Conservation (phyloP, 1,140 invertebrate genomes). For the Solenopsis fugax region DNA sequence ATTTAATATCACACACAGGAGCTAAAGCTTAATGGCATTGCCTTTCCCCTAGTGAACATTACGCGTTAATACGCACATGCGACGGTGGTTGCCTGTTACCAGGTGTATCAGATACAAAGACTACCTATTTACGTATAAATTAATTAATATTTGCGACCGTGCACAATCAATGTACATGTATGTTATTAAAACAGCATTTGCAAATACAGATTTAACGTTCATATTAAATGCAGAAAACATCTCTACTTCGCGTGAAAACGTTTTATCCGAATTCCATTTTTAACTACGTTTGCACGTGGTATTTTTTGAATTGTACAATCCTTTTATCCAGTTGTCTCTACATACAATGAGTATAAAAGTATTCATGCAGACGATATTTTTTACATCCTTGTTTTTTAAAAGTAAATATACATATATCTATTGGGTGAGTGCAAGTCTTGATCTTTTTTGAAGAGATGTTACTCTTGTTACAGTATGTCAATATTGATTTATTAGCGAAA, state of each 20-base stretch:
- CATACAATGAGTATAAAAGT: too few species aligned
- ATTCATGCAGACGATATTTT: too few species aligned
- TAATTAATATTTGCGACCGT: conserved; percentile 5
- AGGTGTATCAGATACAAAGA: conserved; percentile 7
- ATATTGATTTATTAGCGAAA: too few species aligned
- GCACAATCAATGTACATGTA: not conserved
- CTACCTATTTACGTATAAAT: not conserved
- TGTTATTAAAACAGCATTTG: not conserved
- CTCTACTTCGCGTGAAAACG: not conserved
- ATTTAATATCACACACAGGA: not conserved
- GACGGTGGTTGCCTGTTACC: conserved; percentile 35
- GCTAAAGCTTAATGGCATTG: not conserved
- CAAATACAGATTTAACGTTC: not conserved
- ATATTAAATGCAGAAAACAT: not conserved
- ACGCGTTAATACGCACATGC: conserved; percentile 4
- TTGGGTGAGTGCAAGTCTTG: too few species aligned
- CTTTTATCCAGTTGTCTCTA: not conserved
- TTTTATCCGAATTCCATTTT: not conserved
- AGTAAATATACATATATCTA: too few species aligned
- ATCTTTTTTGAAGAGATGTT: too few species aligned
- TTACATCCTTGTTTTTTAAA: too few species aligned
- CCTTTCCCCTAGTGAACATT: conserved; percentile 12
- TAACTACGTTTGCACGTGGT: not conserved
- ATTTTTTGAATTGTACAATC: not conserved
- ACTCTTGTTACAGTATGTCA: too few species aligned